Conservation (phyloP, 2,888 invertebrate species). For the Adelphocoris suturalis region DNA sequence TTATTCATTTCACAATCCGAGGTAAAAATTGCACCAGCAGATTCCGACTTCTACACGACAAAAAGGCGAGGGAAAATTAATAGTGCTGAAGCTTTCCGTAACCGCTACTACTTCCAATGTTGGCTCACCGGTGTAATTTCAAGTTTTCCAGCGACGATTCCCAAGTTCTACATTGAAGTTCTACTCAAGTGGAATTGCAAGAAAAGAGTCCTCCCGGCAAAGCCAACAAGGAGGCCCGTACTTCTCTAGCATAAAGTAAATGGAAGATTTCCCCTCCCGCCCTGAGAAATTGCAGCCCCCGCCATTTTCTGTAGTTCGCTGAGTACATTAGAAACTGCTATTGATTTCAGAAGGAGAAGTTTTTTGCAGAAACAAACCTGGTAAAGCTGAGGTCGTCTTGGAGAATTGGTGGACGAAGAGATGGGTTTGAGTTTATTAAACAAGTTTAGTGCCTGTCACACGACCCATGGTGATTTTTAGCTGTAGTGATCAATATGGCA, state of each 20-base stretch:
- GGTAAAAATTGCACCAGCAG: no score
- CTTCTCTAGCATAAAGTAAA: not conserved
- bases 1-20: no score
- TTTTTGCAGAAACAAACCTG: not conserved
- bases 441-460: no score
- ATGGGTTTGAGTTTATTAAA: not conserved
- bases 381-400: not conserved
- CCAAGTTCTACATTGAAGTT: not conserved
- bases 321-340: constrained; percentile 19
- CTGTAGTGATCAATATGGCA: no score
- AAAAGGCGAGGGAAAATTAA: not conserved
- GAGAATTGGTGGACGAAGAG: not conserved
- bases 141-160: not conserved
- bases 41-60: no score
- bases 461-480: no score
- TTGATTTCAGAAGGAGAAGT: not conserved
- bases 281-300: not conserved
- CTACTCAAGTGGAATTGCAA: not conserved
- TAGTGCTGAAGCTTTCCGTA: not conserved
- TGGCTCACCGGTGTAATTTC: not conserved
- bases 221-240: not conserved
- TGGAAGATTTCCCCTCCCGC: not conserved
- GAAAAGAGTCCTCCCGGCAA: not conserved
- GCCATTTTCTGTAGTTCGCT: not conserved
- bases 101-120: not conserved